Conservation (phyloP, 2,113 vertebrate genomes). For the Triplophysa tibetana region DNA sequence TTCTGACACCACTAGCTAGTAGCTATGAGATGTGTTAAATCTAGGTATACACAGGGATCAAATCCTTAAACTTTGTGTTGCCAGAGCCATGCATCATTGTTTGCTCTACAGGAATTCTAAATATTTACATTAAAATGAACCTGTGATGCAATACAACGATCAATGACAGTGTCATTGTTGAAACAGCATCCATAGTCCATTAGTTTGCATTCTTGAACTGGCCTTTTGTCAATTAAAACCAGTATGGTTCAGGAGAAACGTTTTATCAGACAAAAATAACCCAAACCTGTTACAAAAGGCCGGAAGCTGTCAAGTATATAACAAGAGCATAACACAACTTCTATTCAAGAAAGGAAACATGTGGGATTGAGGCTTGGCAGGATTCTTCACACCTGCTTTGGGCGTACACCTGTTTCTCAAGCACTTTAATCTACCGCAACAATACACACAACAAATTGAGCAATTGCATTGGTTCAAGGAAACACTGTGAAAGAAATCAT, state of each 20-base stretch:
- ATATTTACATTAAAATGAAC: not conserved
- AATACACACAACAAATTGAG: not conserved
- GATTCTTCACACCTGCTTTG: conserved; percentile 1
- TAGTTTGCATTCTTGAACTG: not conserved
- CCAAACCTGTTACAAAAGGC: not conserved
- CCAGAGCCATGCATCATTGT: no score
- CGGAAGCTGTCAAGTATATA: not conserved
- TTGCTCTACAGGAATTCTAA: no score
- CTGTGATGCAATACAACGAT: not conserved
- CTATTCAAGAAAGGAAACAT: conserved; percentile 17
- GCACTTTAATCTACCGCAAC: not conserved
- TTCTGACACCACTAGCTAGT: no score
- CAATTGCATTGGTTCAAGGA: conserved; percentile 29
- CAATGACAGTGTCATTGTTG: not conserved
- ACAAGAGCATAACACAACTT: not conserved
- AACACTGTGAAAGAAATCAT: conserved; percentile 9
- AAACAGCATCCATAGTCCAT: not conserved
- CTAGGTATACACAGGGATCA: no score
- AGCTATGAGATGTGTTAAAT: no score
- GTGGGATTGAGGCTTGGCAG: not conserved
- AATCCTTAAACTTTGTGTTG: no score
- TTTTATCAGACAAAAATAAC: not conserved
- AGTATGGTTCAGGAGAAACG: not conserved
- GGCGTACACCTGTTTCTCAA: conserved; percentile 23
- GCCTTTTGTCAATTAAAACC: not conserved